Base-by-base conservation (phyloP, 2,888 invertebrate genomes). In the Scaptomyza reducta region DNA sequence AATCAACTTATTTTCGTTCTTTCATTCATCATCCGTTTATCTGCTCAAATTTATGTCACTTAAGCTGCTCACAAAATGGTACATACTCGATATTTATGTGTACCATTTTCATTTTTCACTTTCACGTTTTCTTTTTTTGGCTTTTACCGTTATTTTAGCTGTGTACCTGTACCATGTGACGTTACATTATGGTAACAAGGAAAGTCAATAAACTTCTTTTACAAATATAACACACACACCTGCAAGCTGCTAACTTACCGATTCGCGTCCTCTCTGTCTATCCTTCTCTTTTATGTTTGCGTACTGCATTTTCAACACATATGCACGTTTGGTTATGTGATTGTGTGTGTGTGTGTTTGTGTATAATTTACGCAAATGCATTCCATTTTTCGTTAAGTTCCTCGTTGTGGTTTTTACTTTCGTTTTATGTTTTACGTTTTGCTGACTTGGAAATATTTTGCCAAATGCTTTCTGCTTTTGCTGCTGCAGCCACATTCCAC, bases 391-490 rank as follows among this genome's bases (percentile, higher is more conserved):
- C 41, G 29, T 51, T 40, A 38, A 46, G 50, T 50, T 50, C 5
- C 50, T 40, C 44, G 13, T 16, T 45, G 5, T 3, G 38, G 53
- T 53, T 73, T 73, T 73, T 57, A 63, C 73, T 69, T 58, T 64
- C 63, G n/a, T 73, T 65, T 65, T 35, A 40, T 10, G 16, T 10
- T 49, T n/a, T 33, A 16, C 27, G 29, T 46, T 58, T 35, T 16
- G 49, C 59, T 59, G 53, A 56, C 54, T 50, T 14, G 40, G 22
- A 68, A 60, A 57, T 61, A 54, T 69, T 71, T 68, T 11, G 40
- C 53, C 44, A 14, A 35, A 70, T 59, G 46, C 54, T 61, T 60
- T 54, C 56, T 25, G 18, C 29, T 61, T 5, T 31, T 31, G 35
- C 35, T 35, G 35, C 35, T 33, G 1, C 14, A 22, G 44, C 46